Conservation (phyloP, 2,888 invertebrate genomes). For the Drosophila siamana region DNA sequence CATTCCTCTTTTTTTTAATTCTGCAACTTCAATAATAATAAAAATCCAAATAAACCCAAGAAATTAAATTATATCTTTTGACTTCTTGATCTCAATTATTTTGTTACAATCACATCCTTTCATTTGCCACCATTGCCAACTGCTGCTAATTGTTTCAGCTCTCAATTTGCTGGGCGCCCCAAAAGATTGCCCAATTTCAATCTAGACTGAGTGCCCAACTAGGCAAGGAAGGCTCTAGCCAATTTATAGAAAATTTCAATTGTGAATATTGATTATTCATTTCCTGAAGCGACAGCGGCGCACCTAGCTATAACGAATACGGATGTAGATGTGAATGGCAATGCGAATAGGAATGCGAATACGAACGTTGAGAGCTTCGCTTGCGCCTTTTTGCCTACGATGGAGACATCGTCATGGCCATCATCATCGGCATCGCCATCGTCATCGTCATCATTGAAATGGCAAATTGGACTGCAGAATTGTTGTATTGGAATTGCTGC, state of each 20-base stretch:
- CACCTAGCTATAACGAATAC: constrained; percentile 45
- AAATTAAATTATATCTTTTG: too few species aligned
- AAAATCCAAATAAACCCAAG: not conserved
- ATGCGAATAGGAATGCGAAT: constrained; percentile 24
- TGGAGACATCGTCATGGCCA: constrained; percentile 40
- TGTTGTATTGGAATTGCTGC: constrained; percentile 62
- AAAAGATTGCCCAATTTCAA: constrained; percentile 6
- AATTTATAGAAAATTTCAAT: constrained; percentile 74
- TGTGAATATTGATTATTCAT: constrained; percentile 77
- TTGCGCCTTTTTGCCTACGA: constrained; percentile 34
- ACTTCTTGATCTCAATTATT: not conserved
- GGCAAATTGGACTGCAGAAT: constrained; percentile 75
- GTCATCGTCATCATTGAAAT: constrained; percentile 61
- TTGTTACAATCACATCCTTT: not conserved
- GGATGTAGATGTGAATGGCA: constrained; percentile 30
- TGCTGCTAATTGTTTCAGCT: constrained; percentile 7
- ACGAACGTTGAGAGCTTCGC: constrained; percentile 31
- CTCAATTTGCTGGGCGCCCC: not conserved
- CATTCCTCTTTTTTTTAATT: not conserved
- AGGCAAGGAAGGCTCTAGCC: constrained; percentile 46
- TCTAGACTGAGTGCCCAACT: not conserved
- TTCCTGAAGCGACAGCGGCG: constrained; percentile 57
- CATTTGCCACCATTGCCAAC: not conserved
- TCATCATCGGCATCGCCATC: constrained; percentile 40
- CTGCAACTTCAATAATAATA: not conserved